Base-by-base conservation (phyloP, 2,888 invertebrate species). In the Drosophila peninsularis region DNA sequence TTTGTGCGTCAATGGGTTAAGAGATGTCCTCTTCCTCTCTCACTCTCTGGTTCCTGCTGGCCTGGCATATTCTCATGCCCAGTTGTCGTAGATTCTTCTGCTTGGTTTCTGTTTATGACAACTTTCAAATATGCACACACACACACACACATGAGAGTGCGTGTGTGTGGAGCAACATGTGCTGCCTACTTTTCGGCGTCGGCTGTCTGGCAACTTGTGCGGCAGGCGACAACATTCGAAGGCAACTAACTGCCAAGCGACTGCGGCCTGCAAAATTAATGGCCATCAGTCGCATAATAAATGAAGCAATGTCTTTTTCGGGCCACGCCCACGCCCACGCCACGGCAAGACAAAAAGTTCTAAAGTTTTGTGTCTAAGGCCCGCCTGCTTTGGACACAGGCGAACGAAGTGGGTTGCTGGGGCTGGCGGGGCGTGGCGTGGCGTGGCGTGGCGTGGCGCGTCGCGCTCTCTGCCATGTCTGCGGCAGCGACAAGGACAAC, bases 201-300 rank as follows among this genome's bases (percentile, higher is more conserved):
- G 75, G 2, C 53, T 57, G 71, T 62, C 75, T 69, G 72, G 63
- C 68, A 64, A 58, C 34, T 75, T 58, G 74, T 37, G 27, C 24
- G 47, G 37, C 44, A 30, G 70, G 47, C 64, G 61, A 61, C 64
- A 62, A 60, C 50, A 69, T 45, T 36, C 45, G 56, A 58, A 32
- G 32, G 41, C 50, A 44, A 74, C 68, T 60, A 56, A 62, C 75
- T 75, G 75, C 67, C 67, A 62, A 62, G 66, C 62, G 78, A 66
- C 66, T 78, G 72, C 74, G 78, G 78, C 74, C 81, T 79, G 78
- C 82, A 82, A 84, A 88, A 88, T 82, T 77, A 88, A 88, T 89
- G 90, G 80, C 79, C 83, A 84, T 81, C 88, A 81, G 81, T 80
- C 82, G 88, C 88, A 90, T 90, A 90, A 88, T 88, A 90, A 90